A percentile compares a stretch with the other conserved stretches of the same genome.
Conservation (phyloP, 2,888 invertebrate genomes). For the Dusona sp. region DNA sequence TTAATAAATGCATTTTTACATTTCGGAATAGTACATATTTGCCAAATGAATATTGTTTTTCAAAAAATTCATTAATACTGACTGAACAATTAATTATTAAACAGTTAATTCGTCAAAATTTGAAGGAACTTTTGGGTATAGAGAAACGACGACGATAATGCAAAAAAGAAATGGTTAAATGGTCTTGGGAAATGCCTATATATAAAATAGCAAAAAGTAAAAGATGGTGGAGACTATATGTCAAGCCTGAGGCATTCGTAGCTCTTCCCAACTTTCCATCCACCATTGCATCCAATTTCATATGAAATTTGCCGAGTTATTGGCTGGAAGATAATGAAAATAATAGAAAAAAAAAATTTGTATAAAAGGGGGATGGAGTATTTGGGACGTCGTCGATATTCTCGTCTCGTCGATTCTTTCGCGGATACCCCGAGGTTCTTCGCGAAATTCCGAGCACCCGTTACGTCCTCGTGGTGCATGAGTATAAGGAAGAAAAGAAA, state of each 20-base stretch:
- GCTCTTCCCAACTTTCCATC: conserved; percentile 53
- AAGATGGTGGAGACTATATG: conserved; percentile 41
- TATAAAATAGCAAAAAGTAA: background rate
- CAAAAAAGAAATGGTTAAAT: background rate
- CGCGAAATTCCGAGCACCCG: conserved; percentile 48
- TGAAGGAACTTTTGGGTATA: background rate
- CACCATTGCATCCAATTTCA: conserved; percentile 73
- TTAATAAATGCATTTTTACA: background rate
- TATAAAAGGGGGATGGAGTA: conserved; percentile 12
- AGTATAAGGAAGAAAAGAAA: background rate
- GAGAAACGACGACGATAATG: background rate
- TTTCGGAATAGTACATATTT: background rate
- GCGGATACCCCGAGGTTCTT: conserved; percentile 36
- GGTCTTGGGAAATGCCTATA: background rate
- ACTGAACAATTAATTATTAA: too few species aligned
- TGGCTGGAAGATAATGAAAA: conserved; percentile 72
- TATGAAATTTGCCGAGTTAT: conserved; percentile 75
- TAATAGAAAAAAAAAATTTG: conserved; percentile 18
- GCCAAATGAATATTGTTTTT: background rate
- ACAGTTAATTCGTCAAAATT: background rate
- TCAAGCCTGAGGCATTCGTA: conserved; percentile 54
- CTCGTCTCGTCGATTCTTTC: conserved; percentile 57
- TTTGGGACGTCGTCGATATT: conserved; percentile 70
- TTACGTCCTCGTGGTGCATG: conserved; percentile 14
- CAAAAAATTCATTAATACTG: background rate